These are phyloP conservation scores for Apis cerana DNA, from an alignment of 1,140 invertebrate species.

Conservation along the genomic window DNA sequence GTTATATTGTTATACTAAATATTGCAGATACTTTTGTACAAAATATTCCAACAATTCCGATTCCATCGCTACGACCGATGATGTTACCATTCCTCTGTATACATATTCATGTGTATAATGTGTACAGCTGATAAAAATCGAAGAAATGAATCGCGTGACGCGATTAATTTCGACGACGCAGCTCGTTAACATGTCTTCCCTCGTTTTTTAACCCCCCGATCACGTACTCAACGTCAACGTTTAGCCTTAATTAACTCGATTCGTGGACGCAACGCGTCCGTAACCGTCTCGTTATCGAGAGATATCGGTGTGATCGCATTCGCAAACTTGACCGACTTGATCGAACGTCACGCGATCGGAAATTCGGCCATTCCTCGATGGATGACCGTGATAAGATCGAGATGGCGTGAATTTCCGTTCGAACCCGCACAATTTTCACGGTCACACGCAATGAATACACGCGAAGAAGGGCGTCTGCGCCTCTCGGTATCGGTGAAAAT, in stretches of 20 bases:
- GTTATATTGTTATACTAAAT: no score
- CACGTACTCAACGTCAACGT: conserved; percentile 17
- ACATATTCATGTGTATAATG: neutral
- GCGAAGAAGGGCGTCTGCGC: conserved; percentile 1
- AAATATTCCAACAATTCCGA: no score
- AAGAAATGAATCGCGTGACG: conserved; percentile 33
- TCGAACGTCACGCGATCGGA: conserved; percentile 29
- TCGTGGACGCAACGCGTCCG: conserved; percentile 6
- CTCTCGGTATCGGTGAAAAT: neutral
- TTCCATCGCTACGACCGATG: no score
- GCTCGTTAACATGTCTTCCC: conserved; percentile 18
- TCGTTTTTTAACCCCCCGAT: conserved; percentile 14
- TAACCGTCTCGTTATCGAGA: conserved; percentile 16
- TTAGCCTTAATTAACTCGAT: conserved; percentile 44
- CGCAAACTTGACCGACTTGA: neutral
- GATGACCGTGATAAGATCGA: conserved; percentile 2
- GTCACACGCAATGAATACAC: neutral
- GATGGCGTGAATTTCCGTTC: neutral
- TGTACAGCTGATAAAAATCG: neutral
- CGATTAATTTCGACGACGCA: conserved; percentile 26
- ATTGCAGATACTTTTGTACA: no score
- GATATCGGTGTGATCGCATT: conserved; percentile 11
- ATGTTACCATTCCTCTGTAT: neutral
- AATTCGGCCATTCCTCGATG: neutral
- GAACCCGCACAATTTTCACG: neutral